phyloP scores from a whole-genome alignment of 2,113 vertebrate species.

The Ptychochromis oligacanthus region DNA sequence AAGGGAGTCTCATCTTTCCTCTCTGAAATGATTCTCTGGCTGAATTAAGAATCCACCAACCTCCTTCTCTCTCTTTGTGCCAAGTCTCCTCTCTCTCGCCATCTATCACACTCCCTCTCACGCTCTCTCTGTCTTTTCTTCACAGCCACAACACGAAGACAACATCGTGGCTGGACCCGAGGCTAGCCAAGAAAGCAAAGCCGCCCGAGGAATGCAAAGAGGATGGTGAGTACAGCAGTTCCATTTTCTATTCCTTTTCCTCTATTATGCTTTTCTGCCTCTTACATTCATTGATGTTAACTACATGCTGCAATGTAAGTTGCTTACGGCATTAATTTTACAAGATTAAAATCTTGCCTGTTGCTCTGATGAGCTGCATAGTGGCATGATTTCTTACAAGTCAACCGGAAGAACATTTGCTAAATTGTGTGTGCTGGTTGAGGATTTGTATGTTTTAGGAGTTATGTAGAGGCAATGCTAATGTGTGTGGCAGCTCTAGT shows the following conservation, averaged over 20 bases:
- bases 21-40: slow-evolving; percentile 53
- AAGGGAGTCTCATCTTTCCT: slow-evolving; percentile 54
- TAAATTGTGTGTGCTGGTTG: not conserved
- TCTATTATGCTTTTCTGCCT: not conserved
- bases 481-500: slow-evolving; percentile 12
- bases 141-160: slow-evolving; percentile 99
- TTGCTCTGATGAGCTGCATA: not conserved
- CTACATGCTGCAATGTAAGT: not conserved
- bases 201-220: slow-evolving; percentile 99
- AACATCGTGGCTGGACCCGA: slow-evolving; percentile 99
- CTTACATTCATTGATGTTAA: not conserved
- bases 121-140: slow-evolving; percentile 73
- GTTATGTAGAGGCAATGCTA: not conserved
- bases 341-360: slow-evolving; percentile 16
- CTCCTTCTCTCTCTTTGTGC: slow-evolving; percentile 58
- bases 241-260: not conserved
- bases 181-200: slow-evolving; percentile 99
- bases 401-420: not conserved
- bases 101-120: slow-evolving; percentile 64
- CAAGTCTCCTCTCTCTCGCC: slow-evolving; percentile 59
- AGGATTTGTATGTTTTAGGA: not conserved
- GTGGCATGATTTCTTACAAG: not conserved
- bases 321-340: slow-evolving; percentile 6
- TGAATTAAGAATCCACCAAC: slow-evolving; percentile 72
- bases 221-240: slow-evolving; percentile 87